A percentile compares a stretch with the other conserved stretches of the same genome.
Conservation (phyloP, 2,113 vertebrate genomes). For the Festucalex cinctus region DNA sequence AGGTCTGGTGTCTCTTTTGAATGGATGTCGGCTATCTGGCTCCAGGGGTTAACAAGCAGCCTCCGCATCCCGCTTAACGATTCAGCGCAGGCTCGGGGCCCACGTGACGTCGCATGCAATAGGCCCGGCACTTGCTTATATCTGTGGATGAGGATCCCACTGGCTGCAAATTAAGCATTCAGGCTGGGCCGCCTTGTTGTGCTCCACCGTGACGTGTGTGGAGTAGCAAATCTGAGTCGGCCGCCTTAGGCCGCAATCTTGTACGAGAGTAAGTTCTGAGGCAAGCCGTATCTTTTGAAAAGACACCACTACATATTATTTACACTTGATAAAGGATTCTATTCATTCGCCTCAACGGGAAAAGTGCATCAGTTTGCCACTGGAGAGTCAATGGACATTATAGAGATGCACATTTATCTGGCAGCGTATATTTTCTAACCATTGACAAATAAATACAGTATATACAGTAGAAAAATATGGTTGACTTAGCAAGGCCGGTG, state of each 20-base stretch:
- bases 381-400: neutral
- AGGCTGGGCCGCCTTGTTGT: conserved; percentile 65
- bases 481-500: no score
- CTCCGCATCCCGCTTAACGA: conserved; percentile 64
- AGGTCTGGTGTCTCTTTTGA: conserved; percentile 61
- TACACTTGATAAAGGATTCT: conserved; percentile 13
- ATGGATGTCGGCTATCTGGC: conserved; percentile 60
- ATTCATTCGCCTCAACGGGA: conserved; percentile 7
- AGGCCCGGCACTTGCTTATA: conserved; percentile 69
- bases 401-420: neutral
- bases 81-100: conserved; percentile 57
- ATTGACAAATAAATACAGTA: neutral
- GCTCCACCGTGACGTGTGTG: conserved; percentile 64
- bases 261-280: conserved; percentile 50
- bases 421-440: neutral
- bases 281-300: conserved; percentile 47
- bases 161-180: conserved; percentile 74
- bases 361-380: neutral
- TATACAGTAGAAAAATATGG: no score
- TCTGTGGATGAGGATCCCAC: conserved; percentile 68
- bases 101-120: conserved; percentile 68
- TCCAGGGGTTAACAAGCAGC: conserved; percentile 70
- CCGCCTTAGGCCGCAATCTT: conserved; percentile 52
- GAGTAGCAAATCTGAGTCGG: conserved; percentile 61
- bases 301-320: conserved; percentile 33